A percentile compares a stretch with the other conserved stretches of the same genome.
phyloP scores from a whole-genome alignment of 2,113 vertebrate genomes.

The Xiphorhynchus elegans region DNA sequence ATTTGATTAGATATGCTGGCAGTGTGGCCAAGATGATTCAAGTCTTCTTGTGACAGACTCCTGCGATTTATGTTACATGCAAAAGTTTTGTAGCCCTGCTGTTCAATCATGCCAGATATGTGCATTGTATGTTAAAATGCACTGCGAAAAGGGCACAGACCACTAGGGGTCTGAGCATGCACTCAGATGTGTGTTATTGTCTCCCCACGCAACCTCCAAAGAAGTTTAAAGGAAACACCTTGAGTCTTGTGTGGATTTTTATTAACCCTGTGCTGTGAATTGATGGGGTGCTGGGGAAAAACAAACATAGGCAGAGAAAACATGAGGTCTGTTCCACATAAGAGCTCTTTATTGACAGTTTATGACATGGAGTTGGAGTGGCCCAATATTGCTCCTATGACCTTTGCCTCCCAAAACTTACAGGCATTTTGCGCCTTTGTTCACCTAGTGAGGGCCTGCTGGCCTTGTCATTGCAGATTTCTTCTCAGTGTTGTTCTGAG shows the following conservation, averaged over 20 bases:
- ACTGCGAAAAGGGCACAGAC: not conserved
- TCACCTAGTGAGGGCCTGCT: slow-evolving; percentile 8
- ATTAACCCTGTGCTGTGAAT: slow-evolving; percentile 69
- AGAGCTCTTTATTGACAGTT: slow-evolving; percentile 77
- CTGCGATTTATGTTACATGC: not conserved
- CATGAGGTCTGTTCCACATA: slow-evolving; percentile 64
- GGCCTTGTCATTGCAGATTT: slow-evolving; percentile 33
- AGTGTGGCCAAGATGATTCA: slow-evolving; percentile 24
- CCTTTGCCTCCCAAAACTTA: slow-evolving; percentile 61
- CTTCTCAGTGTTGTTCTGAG: not conserved
- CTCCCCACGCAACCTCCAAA: slow-evolving; percentile 13
- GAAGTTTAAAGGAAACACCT: slow-evolving; percentile 63
- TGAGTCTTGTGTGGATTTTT: slow-evolving; percentile 69
- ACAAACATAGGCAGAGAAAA: slow-evolving; percentile 69
- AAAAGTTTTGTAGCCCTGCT: not conserved
- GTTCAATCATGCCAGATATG: not conserved
- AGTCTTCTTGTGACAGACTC: slow-evolving; percentile 15
- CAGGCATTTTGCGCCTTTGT: slow-evolving; percentile 66
- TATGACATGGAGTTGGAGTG: slow-evolving; percentile 68
- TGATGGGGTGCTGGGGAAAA: slow-evolving; percentile 72
- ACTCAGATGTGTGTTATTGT: not conserved
- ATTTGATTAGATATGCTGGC: slow-evolving; percentile 39
- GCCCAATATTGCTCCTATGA: slow-evolving; percentile 49
- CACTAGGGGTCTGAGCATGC: not conserved
- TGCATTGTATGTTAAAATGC: not conserved